Evolutionary conservation across 2,797 vertebrate genomes (phyloP).

Genomic region (Melopsittacus undulatus): DNA sequence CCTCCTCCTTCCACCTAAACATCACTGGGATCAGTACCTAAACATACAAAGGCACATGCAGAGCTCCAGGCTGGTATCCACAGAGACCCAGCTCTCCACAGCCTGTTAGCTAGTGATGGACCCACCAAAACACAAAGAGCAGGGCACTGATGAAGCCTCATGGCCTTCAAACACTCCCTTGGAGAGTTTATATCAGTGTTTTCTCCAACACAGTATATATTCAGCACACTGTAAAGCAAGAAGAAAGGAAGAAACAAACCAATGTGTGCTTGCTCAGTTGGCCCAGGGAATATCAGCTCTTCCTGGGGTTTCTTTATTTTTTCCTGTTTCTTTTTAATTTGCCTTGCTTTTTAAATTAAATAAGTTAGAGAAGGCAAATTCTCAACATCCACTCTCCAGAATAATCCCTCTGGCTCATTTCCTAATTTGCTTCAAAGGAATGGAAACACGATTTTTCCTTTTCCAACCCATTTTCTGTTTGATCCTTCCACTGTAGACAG

Average conservation of each 20-base stretch:
- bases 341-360: not conserved
- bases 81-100: not conserved
- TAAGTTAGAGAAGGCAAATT: not conserved
- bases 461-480: not conserved
- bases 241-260: not conserved
- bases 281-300: not conserved
- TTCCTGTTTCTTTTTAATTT: not conserved
- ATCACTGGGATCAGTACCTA: not conserved
- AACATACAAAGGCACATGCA: not conserved
- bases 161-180: not conserved
- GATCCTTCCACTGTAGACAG: accelerated
- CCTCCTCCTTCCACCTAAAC: not conserved
- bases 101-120: not conserved
- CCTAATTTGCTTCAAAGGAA: not conserved
- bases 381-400: not conserved
- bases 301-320: not conserved
- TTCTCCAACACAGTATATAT: not conserved
- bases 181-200: accelerated
- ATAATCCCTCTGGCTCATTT: not conserved
- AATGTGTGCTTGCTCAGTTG: accelerated
- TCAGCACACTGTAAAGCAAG: not conserved
- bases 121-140: not conserved
- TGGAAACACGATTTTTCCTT: not conserved
- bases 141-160: not conserved
- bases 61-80: not conserved